phyloP scores from a whole-genome alignment of 2,888 invertebrate species.

The Zhuqinia jingwanae region DNA sequence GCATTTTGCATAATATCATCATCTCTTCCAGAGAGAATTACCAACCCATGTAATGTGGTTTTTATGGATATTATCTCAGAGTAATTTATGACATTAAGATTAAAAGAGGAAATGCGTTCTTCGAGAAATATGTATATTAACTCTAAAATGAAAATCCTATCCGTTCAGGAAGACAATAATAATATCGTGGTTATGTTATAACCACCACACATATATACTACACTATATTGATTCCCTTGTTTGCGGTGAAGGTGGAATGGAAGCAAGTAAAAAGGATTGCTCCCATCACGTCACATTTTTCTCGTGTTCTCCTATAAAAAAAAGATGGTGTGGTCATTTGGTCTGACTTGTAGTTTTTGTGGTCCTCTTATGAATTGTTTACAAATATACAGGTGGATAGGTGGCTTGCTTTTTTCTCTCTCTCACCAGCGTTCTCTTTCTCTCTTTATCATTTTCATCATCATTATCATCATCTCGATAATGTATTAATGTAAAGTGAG shows the following conservation, averaged over 20 bases:
- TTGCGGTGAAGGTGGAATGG: no score
- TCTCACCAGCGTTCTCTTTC: background rate
- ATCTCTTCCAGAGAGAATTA: slow-evolving; percentile 55
- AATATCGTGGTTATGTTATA: background rate
- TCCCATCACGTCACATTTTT: background rate
- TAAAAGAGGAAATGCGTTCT: slow-evolving; percentile 53
- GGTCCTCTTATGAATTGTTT: slow-evolving; percentile 40
- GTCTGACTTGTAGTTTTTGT: slow-evolving; percentile 8
- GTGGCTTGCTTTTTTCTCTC: slow-evolving; percentile 37
- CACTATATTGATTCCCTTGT: background rate
- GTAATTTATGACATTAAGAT: slow-evolving; percentile 76
- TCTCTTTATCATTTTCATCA: background rate
- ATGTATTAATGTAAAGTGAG: slow-evolving; percentile 47
- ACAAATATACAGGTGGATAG: slow-evolving; percentile 12
- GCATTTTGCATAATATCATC: slow-evolving; percentile 34
- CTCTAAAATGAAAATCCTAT: background rate
- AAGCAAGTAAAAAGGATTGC: background rate
- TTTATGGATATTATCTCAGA: slow-evolving; percentile 75
- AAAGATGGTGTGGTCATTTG: background rate
- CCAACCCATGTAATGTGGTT: slow-evolving; percentile 68
- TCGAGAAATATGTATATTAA: slow-evolving; percentile 26
- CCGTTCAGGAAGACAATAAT: slow-evolving; percentile 13
- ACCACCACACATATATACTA: slow-evolving; percentile 22
- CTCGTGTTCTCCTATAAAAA: background rate
- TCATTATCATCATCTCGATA: slow-evolving; percentile 22